A percentile compares a stretch with the other conserved stretches of the same genome.
phyloP scores from a whole-genome alignment of 1,140 invertebrate species.

The Bombus waltoni region DNA sequence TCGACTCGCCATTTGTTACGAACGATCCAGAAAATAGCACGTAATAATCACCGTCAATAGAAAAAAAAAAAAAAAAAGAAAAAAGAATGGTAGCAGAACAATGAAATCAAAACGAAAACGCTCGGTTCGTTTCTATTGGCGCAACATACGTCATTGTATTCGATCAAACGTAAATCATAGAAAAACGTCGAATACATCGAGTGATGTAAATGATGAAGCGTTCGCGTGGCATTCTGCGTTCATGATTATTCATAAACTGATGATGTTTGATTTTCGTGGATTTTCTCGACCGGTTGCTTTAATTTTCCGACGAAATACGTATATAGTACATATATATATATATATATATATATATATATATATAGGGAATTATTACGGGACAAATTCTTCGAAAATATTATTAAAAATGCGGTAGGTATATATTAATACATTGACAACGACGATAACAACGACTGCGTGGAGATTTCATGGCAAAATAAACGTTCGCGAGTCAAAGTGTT shows the following conservation, averaged over 20 bases:
- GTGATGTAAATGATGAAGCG: neutral
- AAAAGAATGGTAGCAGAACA: too few relatives aligned
- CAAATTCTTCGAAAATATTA: neutral
- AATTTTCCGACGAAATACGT: neutral
- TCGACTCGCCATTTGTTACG: too few relatives aligned
- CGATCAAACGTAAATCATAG: conserved; percentile 5
- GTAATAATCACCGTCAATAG: too few relatives aligned
- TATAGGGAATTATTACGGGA: neutral
- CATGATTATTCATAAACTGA: neutral
- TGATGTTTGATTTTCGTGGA: neutral
- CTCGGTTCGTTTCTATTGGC: neutral
- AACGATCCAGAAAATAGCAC: too few relatives aligned
- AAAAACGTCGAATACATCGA: neutral
- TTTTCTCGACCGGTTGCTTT: neutral
- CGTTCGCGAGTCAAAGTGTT: too few relatives aligned
- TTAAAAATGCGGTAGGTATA: neutral
- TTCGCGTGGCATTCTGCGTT: neutral
- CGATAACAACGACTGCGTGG: too few relatives aligned
- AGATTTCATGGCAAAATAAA: neutral
- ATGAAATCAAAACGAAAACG: too few relatives aligned
- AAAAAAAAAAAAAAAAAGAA: too few relatives aligned
- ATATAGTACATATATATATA: too few relatives aligned
- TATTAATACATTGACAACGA: neutral
- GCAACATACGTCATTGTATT: neutral
- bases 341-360: too few relatives aligned